Base-by-base conservation (phyloP, 2,888 invertebrate species). In the Eucriotettix oculatus region DNA sequence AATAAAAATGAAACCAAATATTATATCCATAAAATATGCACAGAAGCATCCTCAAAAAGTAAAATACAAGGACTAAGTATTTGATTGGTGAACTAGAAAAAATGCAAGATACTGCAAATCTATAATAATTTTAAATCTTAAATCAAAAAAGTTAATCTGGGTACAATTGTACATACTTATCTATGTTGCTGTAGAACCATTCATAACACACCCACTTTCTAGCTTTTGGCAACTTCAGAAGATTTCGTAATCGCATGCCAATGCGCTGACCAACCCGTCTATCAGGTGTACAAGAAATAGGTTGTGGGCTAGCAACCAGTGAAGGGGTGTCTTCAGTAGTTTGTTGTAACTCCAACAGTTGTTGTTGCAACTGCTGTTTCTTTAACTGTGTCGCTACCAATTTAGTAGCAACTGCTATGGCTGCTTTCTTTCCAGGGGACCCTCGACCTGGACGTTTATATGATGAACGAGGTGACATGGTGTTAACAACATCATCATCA, bases 151-250 rank as follows among this genome's bases (percentile, higher is more conserved):
- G 7, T 29, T 29, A 29, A 5, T 29, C 29, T 29, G 29, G 1
- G 10, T 0, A 10, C 10, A 55, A 41, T 40, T 9, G 14, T 11
- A 58, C 77, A 72, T 74, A 83, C 79, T 80, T 79, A 71, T 99
- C 99, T 67, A 99, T 88, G 70, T 96, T 97, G 67, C 98, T 97
- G 74, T 99, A 99, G 75, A 99, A 99, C 87, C 96, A 99, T 74
- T 99, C 99, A 74, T 94, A 98, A 73, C 95, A 97, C 10, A 98
- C 97, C 95, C 97, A 98, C 75, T 94, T 95, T 72, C 98, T 96
- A 9, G 98, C 98, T 77, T 98, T 98, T 0, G 99, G 98, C 65
- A 99, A 76, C 75, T 98, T 98, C 9, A 99, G 77, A 42, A 99
- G 79, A 76, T 99, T 99, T 65, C 93, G 79, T 62, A 94, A 76